Evolutionary conservation across 2,888 invertebrate genomes (phyloP).

Genomic region (Pardosa pseudoannulata): DNA sequence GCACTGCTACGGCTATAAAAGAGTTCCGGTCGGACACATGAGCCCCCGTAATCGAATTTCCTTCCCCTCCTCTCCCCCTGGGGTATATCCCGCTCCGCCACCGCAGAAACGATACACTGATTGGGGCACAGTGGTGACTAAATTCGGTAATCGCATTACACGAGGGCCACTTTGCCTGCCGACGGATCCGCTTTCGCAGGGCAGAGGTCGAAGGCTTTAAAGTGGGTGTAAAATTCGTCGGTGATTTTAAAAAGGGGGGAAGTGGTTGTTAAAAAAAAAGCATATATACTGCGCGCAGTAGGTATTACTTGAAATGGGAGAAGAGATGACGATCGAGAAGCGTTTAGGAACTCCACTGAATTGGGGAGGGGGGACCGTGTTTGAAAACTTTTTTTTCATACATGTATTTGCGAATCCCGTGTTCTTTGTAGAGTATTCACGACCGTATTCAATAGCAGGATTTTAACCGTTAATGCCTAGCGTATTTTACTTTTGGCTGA

Average conservation of each 20-base stretch:
- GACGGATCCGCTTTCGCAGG: background rate
- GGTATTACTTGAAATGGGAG: background rate
- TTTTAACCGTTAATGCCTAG: no score
- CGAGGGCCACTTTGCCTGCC: background rate
- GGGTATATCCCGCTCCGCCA: background rate
- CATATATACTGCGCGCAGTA: background rate
- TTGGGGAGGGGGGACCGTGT: no score
- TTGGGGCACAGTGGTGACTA: constrained; percentile 42
- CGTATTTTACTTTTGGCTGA: no score
- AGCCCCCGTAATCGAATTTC: constrained; percentile 22
- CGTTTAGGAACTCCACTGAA: background rate
- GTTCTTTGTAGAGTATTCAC: no score
- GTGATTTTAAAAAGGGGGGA: constrained; percentile 15
- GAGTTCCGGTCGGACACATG: constrained; percentile 18
- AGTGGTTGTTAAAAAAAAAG: background rate
- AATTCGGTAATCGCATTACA: constrained; percentile 48
- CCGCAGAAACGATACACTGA: constrained; percentile 67
- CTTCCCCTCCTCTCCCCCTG: background rate
- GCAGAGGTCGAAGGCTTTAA: constrained; percentile 32
- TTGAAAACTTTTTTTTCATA: no score
- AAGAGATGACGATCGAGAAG: background rate
- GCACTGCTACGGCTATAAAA: no score
- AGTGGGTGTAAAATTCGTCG: constrained; percentile 54
- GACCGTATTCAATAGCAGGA: no score
- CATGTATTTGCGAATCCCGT: no score